Conservation (phyloP, 2,113 vertebrate genomes). For the Poeciliopsis prolifica region DNA sequence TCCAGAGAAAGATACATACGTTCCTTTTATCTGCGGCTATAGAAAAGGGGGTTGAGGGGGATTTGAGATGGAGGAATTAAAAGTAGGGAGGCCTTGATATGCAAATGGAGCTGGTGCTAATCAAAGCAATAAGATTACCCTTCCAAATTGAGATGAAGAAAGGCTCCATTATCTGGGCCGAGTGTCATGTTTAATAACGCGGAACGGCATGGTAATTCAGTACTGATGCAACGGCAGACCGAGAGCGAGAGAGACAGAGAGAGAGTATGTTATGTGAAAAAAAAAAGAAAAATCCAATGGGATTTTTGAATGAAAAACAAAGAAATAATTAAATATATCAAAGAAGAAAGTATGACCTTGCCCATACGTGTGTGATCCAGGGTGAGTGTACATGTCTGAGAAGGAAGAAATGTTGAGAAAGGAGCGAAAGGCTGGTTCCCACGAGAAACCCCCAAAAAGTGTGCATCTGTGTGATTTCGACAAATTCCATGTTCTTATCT, state of each 20-base stretch:
- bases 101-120: slow-evolving; percentile 83
- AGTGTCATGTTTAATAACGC: slow-evolving; percentile 87
- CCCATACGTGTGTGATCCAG: slow-evolving; percentile 12
- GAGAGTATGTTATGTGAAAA: background rate
- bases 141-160: slow-evolving; percentile 87
- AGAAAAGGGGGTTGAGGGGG: slow-evolving; percentile 54
- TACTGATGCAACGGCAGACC: slow-evolving; percentile 65
- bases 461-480: slow-evolving; percentile 14
- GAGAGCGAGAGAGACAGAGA: slow-evolving; percentile 3
- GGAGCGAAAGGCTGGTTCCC: slow-evolving; percentile 11
- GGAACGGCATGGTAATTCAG: slow-evolving; percentile 81
- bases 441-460: slow-evolving; percentile 22
- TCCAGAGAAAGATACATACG: slow-evolving; percentile 75
- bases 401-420: background rate
- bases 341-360: slow-evolving; percentile 43
- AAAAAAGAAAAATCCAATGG: background rate
- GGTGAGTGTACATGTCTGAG: slow-evolving; percentile 6
- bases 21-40: slow-evolving; percentile 75
- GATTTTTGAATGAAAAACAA: slow-evolving; percentile 7
- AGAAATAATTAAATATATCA: slow-evolving; percentile 39
- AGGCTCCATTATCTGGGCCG: slow-evolving; percentile 84
- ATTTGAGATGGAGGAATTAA: slow-evolving; percentile 80
- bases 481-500: background rate
- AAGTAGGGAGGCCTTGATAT: slow-evolving; percentile 84
- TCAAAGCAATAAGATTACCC: slow-evolving; percentile 88